Conservation (phyloP, 1,140 invertebrate genomes). For the Cotesia vestalis region DNA sequence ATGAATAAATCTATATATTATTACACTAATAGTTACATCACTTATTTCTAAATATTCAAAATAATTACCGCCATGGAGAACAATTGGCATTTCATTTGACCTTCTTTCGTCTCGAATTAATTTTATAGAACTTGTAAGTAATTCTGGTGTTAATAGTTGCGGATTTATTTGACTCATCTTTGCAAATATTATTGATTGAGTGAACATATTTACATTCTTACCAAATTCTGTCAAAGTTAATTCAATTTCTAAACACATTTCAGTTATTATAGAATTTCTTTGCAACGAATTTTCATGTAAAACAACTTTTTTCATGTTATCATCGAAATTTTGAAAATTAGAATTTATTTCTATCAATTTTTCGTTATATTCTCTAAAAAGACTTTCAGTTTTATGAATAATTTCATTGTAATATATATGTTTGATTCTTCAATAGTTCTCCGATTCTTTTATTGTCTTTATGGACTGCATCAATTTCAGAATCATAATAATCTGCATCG, state of each 20-base stretch:
- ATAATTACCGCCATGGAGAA: slow-evolving; percentile 15
- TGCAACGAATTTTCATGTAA: neutral
- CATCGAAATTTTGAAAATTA: slow-evolving; percentile 23
- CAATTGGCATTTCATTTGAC: slow-evolving; percentile 22
- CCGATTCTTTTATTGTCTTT: slow-evolving; percentile 24
- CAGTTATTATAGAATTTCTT: slow-evolving; percentile 20
- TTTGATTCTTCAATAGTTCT: slow-evolving; percentile 30
- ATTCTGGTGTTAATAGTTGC: slow-evolving; percentile 22
- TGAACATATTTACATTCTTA: slow-evolving; percentile 19
- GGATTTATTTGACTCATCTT: slow-evolving; percentile 22
- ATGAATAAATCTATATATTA: slow-evolving; percentile 28
- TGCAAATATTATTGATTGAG: slow-evolving; percentile 18
- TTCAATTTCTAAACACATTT: slow-evolving; percentile 34
- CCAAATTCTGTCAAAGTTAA: slow-evolving; percentile 19
- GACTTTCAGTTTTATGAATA: slow-evolving; percentile 25
- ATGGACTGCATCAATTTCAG: slow-evolving; percentile 25
- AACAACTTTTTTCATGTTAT: slow-evolving; percentile 9
- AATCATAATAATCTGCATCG: slow-evolving; percentile 29
- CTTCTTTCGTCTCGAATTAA: slow-evolving; percentile 29
- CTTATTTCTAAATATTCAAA: slow-evolving; percentile 31
- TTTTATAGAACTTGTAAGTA: slow-evolving; percentile 21
- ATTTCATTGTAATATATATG: slow-evolving; percentile 25
- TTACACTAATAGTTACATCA: slow-evolving; percentile 21
- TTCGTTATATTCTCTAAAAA: slow-evolving; percentile 20
- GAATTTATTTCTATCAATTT: slow-evolving; percentile 20